Evolutionary conservation across 2,113 vertebrate genomes (phyloP).

Genomic region (Anolis sagrei): DNA sequence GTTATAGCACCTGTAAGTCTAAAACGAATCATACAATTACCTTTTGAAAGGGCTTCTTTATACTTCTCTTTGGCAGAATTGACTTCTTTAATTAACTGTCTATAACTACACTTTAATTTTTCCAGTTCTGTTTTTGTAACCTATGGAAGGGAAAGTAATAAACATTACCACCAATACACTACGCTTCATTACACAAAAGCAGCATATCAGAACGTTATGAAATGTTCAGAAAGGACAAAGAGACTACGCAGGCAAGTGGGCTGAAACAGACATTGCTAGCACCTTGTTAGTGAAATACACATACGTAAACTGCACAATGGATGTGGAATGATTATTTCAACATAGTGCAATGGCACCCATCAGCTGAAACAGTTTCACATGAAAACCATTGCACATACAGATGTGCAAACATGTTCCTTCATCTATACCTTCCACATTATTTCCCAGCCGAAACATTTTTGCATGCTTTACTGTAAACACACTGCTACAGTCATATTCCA

Average conservation of each 20-base stretch:
- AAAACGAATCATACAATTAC: conserved; percentile 70
- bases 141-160: conserved; percentile 73
- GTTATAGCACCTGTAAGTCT: not conserved
- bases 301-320: too few relatives aligned
- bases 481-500: too few relatives aligned
- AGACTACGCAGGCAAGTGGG: not conserved
- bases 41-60: conserved; percentile 92
- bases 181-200: conserved; percentile 8
- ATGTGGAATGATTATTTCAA: too few relatives aligned
- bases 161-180: conserved; percentile 28
- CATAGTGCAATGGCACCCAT: too few relatives aligned
- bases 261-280: not conserved
- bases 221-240: too few relatives aligned
- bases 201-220: not conserved
- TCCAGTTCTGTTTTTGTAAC: conserved; percentile 94
- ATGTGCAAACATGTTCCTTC: too few relatives aligned
- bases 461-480: too few relatives aligned
- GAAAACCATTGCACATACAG: too few relatives aligned
- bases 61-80: conserved; percentile 94
- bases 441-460: too few relatives aligned
- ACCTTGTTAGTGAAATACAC: too few relatives aligned
- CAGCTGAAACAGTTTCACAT: too few relatives aligned
- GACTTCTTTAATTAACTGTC: conserved; percentile 93
- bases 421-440: too few relatives aligned
- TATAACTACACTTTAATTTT: conserved; percentile 92